These are phyloP conservation scores for Oenanthe melanoleuca DNA, from an alignment of 2,113 vertebrate genomes.

Conservation along the genomic window DNA sequence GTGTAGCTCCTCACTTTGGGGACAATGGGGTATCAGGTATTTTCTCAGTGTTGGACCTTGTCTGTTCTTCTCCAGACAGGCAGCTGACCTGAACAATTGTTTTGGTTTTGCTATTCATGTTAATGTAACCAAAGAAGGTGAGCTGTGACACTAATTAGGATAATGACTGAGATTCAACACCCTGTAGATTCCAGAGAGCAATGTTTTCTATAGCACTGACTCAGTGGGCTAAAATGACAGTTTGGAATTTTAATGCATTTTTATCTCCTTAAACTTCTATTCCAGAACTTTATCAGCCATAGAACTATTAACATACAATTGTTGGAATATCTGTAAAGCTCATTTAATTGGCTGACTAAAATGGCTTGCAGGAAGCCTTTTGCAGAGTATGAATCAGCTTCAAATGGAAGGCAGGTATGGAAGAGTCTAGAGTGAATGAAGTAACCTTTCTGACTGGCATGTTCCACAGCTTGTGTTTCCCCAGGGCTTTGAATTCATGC, in stretches of 20 bases:
- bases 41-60: not conserved
- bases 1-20: not conserved
- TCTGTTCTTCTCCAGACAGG: not conserved
- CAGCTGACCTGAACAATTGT: not conserved
- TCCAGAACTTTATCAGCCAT: not conserved
- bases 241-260: not conserved
- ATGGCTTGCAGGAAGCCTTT: not conserved
- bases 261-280: not conserved
- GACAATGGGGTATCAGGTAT: not conserved
- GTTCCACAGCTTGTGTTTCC: conserved; percentile 15
- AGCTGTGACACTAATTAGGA: not conserved
- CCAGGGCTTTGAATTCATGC: conserved; percentile 47
- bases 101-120: not conserved
- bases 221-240: not conserved
- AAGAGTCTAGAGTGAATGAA: conserved; percentile 15
- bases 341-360: not conserved
- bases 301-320: not conserved
- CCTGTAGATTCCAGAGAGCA: not conserved
- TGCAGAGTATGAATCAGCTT: conserved; percentile 13
- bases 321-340: not conserved
- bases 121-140: not conserved
- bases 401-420: conserved; percentile 8
- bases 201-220: not conserved
- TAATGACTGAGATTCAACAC: not conserved
- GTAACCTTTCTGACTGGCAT: conserved; percentile 21